Conservation (phyloP, 2,797 vertebrate genomes). For the Chelon labrosus region DNA sequence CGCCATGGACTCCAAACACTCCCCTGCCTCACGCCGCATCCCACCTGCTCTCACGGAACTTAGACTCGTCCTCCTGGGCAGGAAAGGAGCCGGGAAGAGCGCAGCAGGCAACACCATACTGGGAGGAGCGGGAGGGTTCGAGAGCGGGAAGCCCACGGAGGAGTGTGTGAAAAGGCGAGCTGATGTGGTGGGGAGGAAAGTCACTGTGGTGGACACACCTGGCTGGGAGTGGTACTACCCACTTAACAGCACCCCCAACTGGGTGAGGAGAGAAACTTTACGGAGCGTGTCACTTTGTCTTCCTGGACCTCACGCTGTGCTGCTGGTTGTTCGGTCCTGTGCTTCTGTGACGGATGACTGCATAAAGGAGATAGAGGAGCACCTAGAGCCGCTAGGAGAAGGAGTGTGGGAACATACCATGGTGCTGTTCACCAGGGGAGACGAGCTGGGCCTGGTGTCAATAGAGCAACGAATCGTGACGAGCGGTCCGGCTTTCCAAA, state of each 20-base stretch:
- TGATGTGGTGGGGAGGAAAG: slow-evolving; percentile 68
- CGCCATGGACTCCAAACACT: slow-evolving; percentile 41
- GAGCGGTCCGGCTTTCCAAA: slow-evolving; percentile 65
- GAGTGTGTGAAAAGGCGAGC: slow-evolving; percentile 78
- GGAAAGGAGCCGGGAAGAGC: slow-evolving; percentile 83
- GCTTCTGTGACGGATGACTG: slow-evolving; percentile 76
- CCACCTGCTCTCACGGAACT: slow-evolving; percentile 66
- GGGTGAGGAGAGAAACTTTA: slow-evolving; percentile 82
- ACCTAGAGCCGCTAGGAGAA: slow-evolving; percentile 78
- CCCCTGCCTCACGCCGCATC: background rate
- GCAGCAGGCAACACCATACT: slow-evolving; percentile 81
- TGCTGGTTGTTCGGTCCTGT: slow-evolving; percentile 79
- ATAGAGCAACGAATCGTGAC: slow-evolving; percentile 76
- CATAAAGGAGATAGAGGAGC: slow-evolving; percentile 78
- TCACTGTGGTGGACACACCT: slow-evolving; percentile 84
- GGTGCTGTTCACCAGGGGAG: slow-evolving; percentile 83
- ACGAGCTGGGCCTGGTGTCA: slow-evolving; percentile 75
- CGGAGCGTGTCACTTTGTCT: slow-evolving; percentile 80
- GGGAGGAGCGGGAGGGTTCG: slow-evolving; percentile 66
- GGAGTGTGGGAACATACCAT: slow-evolving; percentile 78
- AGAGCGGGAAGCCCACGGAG: slow-evolving; percentile 82
- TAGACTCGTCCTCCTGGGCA: slow-evolving; percentile 82
- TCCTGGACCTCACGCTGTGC: slow-evolving; percentile 81
- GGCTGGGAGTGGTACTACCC: slow-evolving; percentile 88
- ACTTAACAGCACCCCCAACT: slow-evolving; percentile 80